Base-by-base conservation (phyloP, 1,140 invertebrate genomes). In the Teleogryllus occipitalis region DNA sequence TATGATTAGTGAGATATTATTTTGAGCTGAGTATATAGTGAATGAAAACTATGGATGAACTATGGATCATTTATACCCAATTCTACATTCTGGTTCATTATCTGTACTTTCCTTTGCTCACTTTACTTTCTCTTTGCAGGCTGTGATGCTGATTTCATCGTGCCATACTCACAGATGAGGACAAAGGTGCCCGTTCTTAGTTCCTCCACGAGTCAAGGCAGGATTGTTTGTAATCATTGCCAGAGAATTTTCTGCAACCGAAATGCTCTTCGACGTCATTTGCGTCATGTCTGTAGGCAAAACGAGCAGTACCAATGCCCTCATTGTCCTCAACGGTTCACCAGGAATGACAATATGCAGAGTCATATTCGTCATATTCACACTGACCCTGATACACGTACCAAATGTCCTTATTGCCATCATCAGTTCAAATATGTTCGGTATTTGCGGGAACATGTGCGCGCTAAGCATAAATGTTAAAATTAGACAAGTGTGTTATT, bases 221-320 rank as follows among this genome's bases (percentile, higher is more conserved):
- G 27, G 27, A 39, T 65, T 18, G 10, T 65, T 14, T 65, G 54
- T 65, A 18, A 65, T 14, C 54, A 18, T 65, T 65, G 54, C 54
- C 54, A 18, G 10, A 10, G 54, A 10, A 18, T 14, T 65, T 65
- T 65, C 54, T 65, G 54, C 54, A 65, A 65, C 54, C 54, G 54
- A 10, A 10, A 65, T 65, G 54, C 54, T 65, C 54, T 65, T 14
- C 10, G 18, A 7, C 84, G 88, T 47, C 88, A 89, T 81, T 80
- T 87, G 77, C 84, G 85, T 78, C 87, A 87, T 46, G 88, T 88
- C 82, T 90, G 88, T 82, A 87, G 88, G 8, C 84, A 87, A 80
- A 81, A 85, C 21, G 87, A 87, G 12, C 87, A 86, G 82, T 88
- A 88, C 82, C 84, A 86, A 48, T 89, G 88, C 82, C 85, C 85